Percentiles rank a stretch among this genome's conserved stretches.
Conservation (phyloP, 2,113 vertebrate species). For the Cavia aperea region DNA sequence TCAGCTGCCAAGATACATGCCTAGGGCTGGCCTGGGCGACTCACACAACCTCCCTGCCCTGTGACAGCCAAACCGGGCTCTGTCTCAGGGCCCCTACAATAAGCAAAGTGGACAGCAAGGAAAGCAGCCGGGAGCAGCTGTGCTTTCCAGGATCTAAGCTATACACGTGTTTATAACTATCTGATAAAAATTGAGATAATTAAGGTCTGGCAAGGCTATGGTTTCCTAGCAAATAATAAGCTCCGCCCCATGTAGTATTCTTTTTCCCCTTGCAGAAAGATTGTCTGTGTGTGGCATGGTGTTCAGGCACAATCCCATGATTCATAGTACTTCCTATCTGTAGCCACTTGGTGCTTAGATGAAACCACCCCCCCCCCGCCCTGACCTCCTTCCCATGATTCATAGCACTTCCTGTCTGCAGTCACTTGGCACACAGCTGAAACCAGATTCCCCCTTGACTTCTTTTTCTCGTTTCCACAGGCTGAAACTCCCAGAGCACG, state of each 20-base stretch:
- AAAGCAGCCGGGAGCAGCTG: background rate
- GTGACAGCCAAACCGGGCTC: background rate
- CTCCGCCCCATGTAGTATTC: no score
- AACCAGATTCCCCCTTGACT: no score
- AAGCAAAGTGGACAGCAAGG: background rate
- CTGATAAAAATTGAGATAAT: background rate
- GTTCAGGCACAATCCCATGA: background rate
- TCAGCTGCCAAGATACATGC: background rate
- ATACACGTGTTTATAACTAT: background rate
- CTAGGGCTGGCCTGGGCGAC: background rate
- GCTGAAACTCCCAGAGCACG: background rate
- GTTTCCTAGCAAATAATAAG: background rate
- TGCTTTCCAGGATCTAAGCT: background rate
- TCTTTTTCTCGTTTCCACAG: background rate
- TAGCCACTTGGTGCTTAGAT: background rate
- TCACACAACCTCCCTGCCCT: fast-evolving
- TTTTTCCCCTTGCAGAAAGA: background rate
- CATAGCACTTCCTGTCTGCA: background rate
- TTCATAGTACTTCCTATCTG: background rate
- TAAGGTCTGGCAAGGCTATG: background rate
- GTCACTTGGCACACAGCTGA: background rate
- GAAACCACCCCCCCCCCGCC: no score
- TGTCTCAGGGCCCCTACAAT: fast-evolving
- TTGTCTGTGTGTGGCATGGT: fast-evolving
- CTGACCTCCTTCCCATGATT: background rate